Base-by-base conservation (phyloP, 2,113 vertebrate species). In the Turnix velox region DNA sequence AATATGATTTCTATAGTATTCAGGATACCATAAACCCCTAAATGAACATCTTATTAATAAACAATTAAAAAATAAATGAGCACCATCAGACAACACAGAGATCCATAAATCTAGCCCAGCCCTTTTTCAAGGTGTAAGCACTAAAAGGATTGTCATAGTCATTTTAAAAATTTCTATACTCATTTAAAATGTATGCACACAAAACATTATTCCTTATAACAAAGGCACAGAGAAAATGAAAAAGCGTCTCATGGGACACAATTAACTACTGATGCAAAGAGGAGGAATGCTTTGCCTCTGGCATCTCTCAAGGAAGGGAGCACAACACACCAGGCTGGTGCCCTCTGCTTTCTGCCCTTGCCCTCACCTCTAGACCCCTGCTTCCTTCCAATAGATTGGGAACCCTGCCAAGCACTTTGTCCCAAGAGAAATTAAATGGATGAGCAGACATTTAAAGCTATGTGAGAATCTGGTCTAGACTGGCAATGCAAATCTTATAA, bases 281-380 rank as follows among this genome's bases (percentile, higher is more conserved):
- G 24, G 10, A 76, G 30, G 31, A 84, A 65, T 3, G 2, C 8
- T 39, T 27, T 78, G 48, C 35, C 57, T 82, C 76, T 24, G 37
- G 33, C 40, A 45, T 27, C 40, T 20, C 54, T 24, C 7, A 7
- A 86, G 27, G 33, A 39, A 1, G 2, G 13, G 25, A 63, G 9
- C 42, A 37, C 6, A n/a, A 46, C 5, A 43, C 27, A 87, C 2
- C 37, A 39, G 25, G 33, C 3, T 57, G 37, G 12, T 57, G 31
- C 27, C 46, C 18, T 7, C 1, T 2, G 5, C 17, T 31, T 88
- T 79, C 80, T 33, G 30, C 18, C 25, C 33, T 52, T 63, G 22
- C 25, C 28, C 9, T 72, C 48, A 39, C 15, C 5, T 3, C 5
- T 24, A 43, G 31, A 14, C 75, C 58, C 16, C 18, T 0, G 0